Conservation (phyloP, 2,888 invertebrate genomes). For the Octonoba sinensis region DNA sequence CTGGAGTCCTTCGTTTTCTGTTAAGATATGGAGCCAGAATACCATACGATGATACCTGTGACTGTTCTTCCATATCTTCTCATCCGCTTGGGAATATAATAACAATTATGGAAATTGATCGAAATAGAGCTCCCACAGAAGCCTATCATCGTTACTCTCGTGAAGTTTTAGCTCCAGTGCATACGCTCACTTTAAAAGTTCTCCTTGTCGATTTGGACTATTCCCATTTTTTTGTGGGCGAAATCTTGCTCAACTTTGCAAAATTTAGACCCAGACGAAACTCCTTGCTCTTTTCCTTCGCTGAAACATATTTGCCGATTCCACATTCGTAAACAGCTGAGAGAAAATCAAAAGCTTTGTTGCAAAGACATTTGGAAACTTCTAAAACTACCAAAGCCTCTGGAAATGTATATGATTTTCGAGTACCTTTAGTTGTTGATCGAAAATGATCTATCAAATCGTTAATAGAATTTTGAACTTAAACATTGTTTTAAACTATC, state of each 20-base stretch:
- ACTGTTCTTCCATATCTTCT: background rate
- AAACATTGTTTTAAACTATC: background rate
- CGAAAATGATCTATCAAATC: background rate
- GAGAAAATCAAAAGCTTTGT: conserved; percentile 5
- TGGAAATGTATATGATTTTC: conserved; percentile 28
- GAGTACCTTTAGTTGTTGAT: background rate
- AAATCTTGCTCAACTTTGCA: conserved; percentile 4
- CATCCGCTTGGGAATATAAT: conserved; percentile 48
- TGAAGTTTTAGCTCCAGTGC: no score
- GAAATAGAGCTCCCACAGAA: background rate
- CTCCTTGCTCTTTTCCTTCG: conserved; percentile 1
- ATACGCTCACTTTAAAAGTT: conserved; percentile 11
- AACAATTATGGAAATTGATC: conserved; percentile 17
- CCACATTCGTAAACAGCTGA: conserved; percentile 18
- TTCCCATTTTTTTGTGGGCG: conserved; percentile 13
- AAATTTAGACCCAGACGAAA: background rate
- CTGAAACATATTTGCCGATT: conserved; percentile 37
- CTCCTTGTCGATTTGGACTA: conserved; percentile 49
- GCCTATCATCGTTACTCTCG: background rate
- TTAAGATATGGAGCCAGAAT: conserved; percentile 49
- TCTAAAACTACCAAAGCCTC: conserved; percentile 16
- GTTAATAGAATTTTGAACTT: background rate
- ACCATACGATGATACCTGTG: conserved; percentile 47
- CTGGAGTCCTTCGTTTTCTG: conserved; percentile 33
- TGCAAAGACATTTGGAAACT: background rate